phyloP scores from a whole-genome alignment of 2,888 invertebrate genomes.

The Drosophila siamana region DNA sequence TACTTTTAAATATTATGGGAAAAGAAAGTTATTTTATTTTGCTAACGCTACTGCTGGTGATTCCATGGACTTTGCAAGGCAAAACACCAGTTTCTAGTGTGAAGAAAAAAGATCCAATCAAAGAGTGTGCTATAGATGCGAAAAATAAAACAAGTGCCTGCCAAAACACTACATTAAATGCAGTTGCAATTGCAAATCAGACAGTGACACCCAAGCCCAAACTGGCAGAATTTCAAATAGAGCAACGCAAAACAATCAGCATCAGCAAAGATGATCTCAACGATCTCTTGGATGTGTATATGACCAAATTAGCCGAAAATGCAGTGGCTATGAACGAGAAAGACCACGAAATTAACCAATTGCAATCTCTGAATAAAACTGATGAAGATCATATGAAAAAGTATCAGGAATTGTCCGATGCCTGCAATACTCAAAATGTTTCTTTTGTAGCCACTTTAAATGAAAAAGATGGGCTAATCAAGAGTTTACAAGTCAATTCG shows the following conservation, averaged over 20 bases:
- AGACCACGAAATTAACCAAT: conserved; percentile 53
- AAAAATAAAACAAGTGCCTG: conserved; percentile 44
- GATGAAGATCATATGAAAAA: conserved; percentile 40
- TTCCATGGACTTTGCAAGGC: conserved; percentile 25
- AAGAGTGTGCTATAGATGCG: conserved; percentile 26
- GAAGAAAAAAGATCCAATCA: conserved; percentile 45
- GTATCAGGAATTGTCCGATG: conserved; percentile 47
- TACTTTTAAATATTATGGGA: conserved; percentile 21
- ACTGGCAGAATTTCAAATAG: conserved; percentile 66
- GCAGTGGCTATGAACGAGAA: conserved; percentile 62
- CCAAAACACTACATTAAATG: conserved; percentile 18
- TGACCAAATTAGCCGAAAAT: conserved; percentile 64
- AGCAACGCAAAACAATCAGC: conserved; percentile 66
- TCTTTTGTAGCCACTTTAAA: conserved; percentile 18
- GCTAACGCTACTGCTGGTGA: conserved; percentile 17
- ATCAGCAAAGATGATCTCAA: conserved; percentile 67
- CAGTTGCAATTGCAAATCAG: conserved; percentile 20
- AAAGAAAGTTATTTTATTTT: conserved; percentile 4
- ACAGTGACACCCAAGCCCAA: conserved; percentile 49
- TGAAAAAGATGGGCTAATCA: conserved; percentile 50
- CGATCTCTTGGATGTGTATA: conserved; percentile 62
- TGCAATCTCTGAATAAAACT: conserved; percentile 49
- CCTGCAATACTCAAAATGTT: conserved; percentile 47
- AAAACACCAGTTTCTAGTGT: conserved; percentile 4
- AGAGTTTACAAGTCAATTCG: conserved; percentile 40